Evolutionary conservation across 1,140 invertebrate species (phyloP), one percentile per base, ranked within the genome.

Genomic region (Drosophila rufa): DNA sequence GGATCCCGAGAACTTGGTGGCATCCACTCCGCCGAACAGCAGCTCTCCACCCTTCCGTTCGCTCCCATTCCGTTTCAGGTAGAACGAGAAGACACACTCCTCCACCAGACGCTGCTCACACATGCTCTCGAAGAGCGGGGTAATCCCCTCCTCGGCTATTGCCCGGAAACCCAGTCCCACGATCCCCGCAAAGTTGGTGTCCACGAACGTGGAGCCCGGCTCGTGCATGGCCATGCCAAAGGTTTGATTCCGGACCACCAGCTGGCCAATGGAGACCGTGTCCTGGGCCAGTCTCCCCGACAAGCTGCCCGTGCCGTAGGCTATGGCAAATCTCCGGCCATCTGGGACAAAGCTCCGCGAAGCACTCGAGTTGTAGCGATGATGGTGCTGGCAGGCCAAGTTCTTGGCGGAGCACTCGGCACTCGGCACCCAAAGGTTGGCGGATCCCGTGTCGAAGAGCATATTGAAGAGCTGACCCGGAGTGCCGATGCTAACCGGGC

Each of bases 101-200:
- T 94, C 84, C 12, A 99, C 94, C 4, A 97, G 92, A 11, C 95
- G 94, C 93, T 99, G 98, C 14, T 95, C 94, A 15, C 98, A 94
- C 97, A 99, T 98, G 84, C 96, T 97, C 93, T 99, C 95, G 93
- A 99, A 99, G 19, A 99, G 96, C 2, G 98, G 98, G 17, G 94
- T 93, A 22, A 99, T 97, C 65, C 95, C 94, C 93, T 98, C 96
- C 77, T 97, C 98, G 55, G 98, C 94, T 90, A 99, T 99, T 27
- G 94, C 95, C 59, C 95, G 94, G 92, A 97, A 99, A 1, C 95
- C 98, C 95, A 99, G 95, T 70, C 98, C 98, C 40, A 99, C 94
- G 89, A 99, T 98, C 68, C 99, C 99, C 92, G 99, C 98, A 94
- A 99, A 99, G 93, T 98, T 98, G 60, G 97, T 98, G 76, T 97